Base-by-base conservation (phyloP, 2,888 invertebrate genomes). In the Hirtodrosophila trivittata region DNA sequence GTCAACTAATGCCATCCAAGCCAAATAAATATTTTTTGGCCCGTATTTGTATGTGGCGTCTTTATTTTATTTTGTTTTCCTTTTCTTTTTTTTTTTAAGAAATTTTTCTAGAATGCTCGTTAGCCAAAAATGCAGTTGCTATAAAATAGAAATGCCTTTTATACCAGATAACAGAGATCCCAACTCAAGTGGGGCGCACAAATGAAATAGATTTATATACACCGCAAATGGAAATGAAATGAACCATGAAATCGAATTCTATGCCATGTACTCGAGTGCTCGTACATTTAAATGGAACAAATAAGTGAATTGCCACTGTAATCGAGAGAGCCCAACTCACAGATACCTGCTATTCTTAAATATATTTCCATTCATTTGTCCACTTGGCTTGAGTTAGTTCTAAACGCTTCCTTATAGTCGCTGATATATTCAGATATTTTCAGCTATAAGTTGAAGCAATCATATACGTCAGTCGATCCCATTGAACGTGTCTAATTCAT, bases 1-100 rank as follows among this genome's bases (percentile, higher is more conserved):
- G 86, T 84, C 85, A 86, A 77, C 84, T 76, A 83, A 70, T 72
- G 63, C 73, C 58, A 73, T 59, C 57, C 39, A 18, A 52, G 10
- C 39, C 41, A 65, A 43, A 60, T 8, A 28, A 9, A 28, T 28
- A 28, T 28, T 58, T 60, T 69, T 49, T 45, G 43, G 50, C 28
- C 46, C 9, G 42, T 25, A 42, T 67, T 70, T 33, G 43, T 62
- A 39, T 50, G 3, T 21, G 39, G 6, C 30, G 39, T 54, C 51
- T 68, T 58, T 56, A 52, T 18, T 49, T 38, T 46, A 35, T 35
- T 42, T 37, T 41, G n/a, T n/a, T 37, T 49, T 12, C 30, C 3
- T 32, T 14, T 39, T 32, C 8, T 25, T 41, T 16, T 45, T 50
- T 12, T 18, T 46, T 33, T 42, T 63, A 10, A n/a, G 26, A 37